Evolutionary conservation across 2,888 invertebrate species (phyloP).

Genomic region (Stegophylla sp.): DNA sequence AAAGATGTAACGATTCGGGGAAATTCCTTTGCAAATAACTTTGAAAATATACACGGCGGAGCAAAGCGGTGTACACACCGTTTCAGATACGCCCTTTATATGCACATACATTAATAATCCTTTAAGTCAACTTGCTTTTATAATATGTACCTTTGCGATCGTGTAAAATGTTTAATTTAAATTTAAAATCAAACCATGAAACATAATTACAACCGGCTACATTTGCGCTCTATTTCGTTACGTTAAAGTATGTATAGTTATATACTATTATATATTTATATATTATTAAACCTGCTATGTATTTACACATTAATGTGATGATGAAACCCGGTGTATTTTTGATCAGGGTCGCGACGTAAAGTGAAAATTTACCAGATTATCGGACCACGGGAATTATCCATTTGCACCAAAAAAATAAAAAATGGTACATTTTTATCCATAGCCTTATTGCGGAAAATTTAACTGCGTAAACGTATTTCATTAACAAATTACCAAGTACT

Average conservation of each 20-base stretch:
- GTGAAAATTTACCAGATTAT: constrained; percentile 12
- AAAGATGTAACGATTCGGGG: background rate
- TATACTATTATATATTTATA: no score
- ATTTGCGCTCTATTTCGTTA: background rate
- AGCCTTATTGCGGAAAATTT: no score
- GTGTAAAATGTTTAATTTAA: constrained; percentile 42
- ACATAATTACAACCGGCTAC: background rate
- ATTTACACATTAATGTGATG: no score
- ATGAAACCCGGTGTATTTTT: background rate
- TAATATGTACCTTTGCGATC: constrained; percentile 29
- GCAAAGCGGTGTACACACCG: background rate
- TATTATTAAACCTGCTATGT: no score
- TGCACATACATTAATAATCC: constrained; percentile 28
- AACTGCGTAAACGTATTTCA: no score
- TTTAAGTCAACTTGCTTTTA: constrained; percentile 31
- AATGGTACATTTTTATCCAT: no score
- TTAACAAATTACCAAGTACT: no score
- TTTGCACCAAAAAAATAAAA: no score
- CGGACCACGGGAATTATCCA: background rate
- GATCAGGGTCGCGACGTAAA: background rate
- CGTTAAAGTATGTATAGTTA: no score
- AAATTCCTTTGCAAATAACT: constrained; percentile 39
- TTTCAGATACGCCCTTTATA: constrained; percentile 16
- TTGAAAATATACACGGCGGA: constrained; percentile 23
- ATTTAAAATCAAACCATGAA: constrained; percentile 10